Conservation (phyloP, 2,113 vertebrate species). For the Apistogramma diplotaenia region DNA sequence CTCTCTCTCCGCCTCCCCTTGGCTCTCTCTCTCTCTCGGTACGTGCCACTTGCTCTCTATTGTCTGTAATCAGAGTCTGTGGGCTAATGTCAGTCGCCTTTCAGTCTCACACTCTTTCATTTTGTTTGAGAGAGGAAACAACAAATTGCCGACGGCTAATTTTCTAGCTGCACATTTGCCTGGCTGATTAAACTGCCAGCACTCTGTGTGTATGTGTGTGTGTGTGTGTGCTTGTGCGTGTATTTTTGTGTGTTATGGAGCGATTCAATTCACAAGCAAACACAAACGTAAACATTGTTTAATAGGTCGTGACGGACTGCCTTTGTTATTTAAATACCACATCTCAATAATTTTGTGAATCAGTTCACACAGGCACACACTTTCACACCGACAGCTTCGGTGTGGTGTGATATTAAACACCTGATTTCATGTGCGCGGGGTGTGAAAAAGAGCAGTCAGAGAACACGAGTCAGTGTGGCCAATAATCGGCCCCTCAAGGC, state of each 20-base stretch:
- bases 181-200: neutral
- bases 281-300: neutral
- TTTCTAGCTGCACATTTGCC: neutral
- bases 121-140: conserved; percentile 30
- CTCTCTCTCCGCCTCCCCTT: conserved; percentile 38
- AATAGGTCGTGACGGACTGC: neutral
- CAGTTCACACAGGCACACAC: neutral
- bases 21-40: conserved; percentile 62
- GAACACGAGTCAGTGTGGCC: neutral
- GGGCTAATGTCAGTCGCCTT: conserved; percentile 10
- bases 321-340: neutral
- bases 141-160: neutral
- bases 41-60: conserved; percentile 25
- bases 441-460: neutral
- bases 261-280: conserved; percentile 15
- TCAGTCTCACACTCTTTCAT: neutral
- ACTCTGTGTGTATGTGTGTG: neutral
- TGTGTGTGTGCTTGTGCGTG: neutral
- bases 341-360: neutral
- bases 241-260: neutral
- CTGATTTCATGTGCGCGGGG: neutral
- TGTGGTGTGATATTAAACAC: neutral
- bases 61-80: conserved; percentile 28
- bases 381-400: neutral
- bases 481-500: neutral